A percentile compares a stretch with the other conserved stretches of the same genome.
Conservation (phyloP, 2,888 invertebrate species). For the Diplolepis rosae region DNA sequence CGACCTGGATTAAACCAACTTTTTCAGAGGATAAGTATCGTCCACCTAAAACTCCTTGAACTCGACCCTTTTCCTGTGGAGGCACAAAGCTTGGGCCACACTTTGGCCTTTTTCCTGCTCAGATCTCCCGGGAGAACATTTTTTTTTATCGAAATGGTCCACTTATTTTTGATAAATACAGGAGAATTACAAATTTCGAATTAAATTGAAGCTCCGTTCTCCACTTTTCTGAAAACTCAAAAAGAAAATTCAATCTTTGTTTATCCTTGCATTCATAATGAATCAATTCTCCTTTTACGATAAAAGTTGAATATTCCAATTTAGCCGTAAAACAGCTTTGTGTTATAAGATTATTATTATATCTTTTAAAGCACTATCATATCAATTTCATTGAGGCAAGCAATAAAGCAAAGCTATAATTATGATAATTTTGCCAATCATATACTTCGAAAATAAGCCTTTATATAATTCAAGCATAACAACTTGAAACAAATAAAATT, state of each 20-base stretch:
- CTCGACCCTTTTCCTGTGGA: slow-evolving; percentile 28
- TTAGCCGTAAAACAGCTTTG: no score
- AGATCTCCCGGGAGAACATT: slow-evolving; percentile 5
- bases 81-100: slow-evolving; percentile 14
- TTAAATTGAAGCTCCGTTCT: neutral
- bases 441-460: no score
- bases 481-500: no score
- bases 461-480: no score
- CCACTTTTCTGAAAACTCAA: neutral
- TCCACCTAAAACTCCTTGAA: slow-evolving; percentile 30
- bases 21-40: slow-evolving; percentile 29
- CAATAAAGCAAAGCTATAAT: no score
- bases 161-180: neutral
- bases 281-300: no score
- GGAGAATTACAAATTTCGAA: neutral
- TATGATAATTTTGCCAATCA: no score
- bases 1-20: slow-evolving; percentile 48
- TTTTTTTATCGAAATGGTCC: slow-evolving; percentile 1
- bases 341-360: no score
- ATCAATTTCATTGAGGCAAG: no score
- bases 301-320: no score
- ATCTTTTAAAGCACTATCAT: no score
- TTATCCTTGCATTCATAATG: neutral
- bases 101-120: slow-evolving; percentile 17
- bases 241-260: neutral